Base-by-base conservation (phyloP, 2,797 vertebrate genomes). In the Sebastes itinus region DNA sequence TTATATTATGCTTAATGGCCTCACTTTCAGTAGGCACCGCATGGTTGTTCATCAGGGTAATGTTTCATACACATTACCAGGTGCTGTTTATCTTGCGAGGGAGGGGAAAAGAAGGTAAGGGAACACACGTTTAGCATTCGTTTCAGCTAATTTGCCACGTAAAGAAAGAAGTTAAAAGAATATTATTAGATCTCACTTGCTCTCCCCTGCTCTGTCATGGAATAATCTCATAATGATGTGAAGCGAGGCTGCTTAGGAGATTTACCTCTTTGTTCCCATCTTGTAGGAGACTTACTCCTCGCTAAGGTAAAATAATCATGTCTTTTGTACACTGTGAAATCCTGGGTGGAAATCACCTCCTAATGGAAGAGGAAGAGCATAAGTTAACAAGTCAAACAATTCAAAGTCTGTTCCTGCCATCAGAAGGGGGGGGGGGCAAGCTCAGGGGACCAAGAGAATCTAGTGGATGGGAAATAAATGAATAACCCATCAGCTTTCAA, bases 1-100 rank as follows among this genome's bases (percentile, higher is more conserved):
- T 94, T 92, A 90, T 93, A 95, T 95, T 93, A 92, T 88, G 88
- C 83, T 89, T 95, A 94, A 95, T 93, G 87, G 90, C 90, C 82
- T 88, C 88, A 87, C 91, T 92, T 92, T 92, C 79, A 89, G 90
- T 81, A 75, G 82, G 88, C 88, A 70, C 83, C 55, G 78, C 89
- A 82, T 80, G 89, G 85, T 75, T 89, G 89, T 93, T 92, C 91
- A 90, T 93, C 88, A 88, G 93, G 88, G 87, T 92, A 93, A 94
- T 93, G 91, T 86, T 90, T 93, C 89, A 87, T 82, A 80, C 82
- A 85, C 84, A 86, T 90, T 90, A 92, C 90, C 92, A 87, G 91
- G 73, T 90, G 86, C 89, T 87, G 84, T 87, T 92, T 93, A 86
- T 92, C 88, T 91, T 88, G 32, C 4, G 6, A 78, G 66, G 65